Base-by-base conservation (phyloP, 2,888 invertebrate species). In the Helobdella robusta region DNA sequence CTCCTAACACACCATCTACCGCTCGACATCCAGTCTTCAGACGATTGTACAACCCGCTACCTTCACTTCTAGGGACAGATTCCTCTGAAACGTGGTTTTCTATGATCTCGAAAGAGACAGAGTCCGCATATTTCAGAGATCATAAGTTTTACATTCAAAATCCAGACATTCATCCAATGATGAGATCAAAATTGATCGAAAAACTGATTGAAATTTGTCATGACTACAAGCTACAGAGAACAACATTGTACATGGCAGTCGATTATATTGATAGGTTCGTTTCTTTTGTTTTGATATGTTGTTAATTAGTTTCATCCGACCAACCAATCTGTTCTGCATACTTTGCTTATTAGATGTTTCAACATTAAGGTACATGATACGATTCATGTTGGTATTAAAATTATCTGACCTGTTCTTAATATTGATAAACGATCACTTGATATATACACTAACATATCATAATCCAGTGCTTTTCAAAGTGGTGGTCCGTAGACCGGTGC, bases 231-330 rank as follows among this genome's bases (percentile, higher is more conserved):
- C 83, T 98, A 73, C 91, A 95, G 77, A 84, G 97, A 71, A 94
- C 95, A 78, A 94, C 97, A 11, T 95, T 90, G 81, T 93, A 95
- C 79, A 83, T 97, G 69, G 88, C 93, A 8, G 86, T 93, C 73
- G 95, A 98, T 79, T 97, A 91, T 78, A 84, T 97, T 59, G 98
- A 98, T 81, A 84, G 97, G n/a, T n/a, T n/a, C n/a, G n/a, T n/a
- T n/a, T n/a, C n/a, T n/a, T n/a, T n/a, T n/a, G n/a, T n/a, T n/a
- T n/a, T n/a, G n/a, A n/a, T n/a, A n/a, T n/a, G n/a, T n/a, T n/a
- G n/a, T n/a, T n/a, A n/a, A n/a, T n/a, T n/a, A n/a, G n/a, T n/a
- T n/a, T n/a, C n/a, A n/a, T n/a, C n/a, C n/a, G n/a, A n/a, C n/a
- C n/a, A n/a, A n/a, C n/a, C n/a, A n/a, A n/a, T n/a, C n/a, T n/a